phyloP scores from a whole-genome alignment of 92 coral and sea anemone species.

The Bergia puertoricense region DNA sequence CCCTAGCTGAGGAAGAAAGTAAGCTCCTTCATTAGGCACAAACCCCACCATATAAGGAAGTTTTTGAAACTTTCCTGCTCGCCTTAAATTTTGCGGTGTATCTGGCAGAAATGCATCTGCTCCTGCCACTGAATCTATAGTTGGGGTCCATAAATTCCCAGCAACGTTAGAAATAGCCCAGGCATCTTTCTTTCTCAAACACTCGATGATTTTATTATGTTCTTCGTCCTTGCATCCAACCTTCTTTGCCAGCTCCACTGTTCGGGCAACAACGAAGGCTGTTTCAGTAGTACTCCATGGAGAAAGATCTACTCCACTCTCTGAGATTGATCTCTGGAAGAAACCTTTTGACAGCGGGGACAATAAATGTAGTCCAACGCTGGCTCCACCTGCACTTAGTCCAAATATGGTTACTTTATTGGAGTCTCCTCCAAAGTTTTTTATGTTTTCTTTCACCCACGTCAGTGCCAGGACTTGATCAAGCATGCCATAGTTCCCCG shows the following conservation, averaged over 20 bases:
- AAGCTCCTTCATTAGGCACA: constrained; percentile 66
- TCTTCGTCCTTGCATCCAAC: constrained; percentile 62
- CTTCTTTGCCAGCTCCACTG: constrained; percentile 59
- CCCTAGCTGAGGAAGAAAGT: neutral
- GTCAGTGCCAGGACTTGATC: constrained; percentile 78
- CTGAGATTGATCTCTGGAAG: constrained; percentile 76
- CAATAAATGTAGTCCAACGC: constrained; percentile 68
- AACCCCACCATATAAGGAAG: constrained; percentile 75
- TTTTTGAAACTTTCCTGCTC: constrained; percentile 42
- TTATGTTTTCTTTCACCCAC: constrained; percentile 80
- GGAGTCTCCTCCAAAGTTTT: constrained; percentile 18
- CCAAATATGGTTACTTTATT: constrained; percentile 72
- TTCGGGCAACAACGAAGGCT: constrained; percentile 53
- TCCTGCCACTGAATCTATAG: constrained; percentile 37
- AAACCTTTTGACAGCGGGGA: constrained; percentile 71
- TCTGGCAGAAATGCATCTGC: constrained; percentile 53
- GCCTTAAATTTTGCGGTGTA: constrained; percentile 64
- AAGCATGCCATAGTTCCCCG: constrained; percentile 74
- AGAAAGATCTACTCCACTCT: constrained; percentile 79
- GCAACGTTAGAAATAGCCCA: neutral
- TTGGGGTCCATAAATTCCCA: constrained; percentile 45
- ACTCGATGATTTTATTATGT: constrained; percentile 46
- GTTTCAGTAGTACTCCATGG: constrained; percentile 71
- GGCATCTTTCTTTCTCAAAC: constrained; percentile 68
- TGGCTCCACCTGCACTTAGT: constrained; percentile 37